Evolutionary conservation across 2,113 vertebrate genomes (phyloP), one percentile per base, ranked within the genome.

Genomic region (Australoheros scitulus): DNA sequence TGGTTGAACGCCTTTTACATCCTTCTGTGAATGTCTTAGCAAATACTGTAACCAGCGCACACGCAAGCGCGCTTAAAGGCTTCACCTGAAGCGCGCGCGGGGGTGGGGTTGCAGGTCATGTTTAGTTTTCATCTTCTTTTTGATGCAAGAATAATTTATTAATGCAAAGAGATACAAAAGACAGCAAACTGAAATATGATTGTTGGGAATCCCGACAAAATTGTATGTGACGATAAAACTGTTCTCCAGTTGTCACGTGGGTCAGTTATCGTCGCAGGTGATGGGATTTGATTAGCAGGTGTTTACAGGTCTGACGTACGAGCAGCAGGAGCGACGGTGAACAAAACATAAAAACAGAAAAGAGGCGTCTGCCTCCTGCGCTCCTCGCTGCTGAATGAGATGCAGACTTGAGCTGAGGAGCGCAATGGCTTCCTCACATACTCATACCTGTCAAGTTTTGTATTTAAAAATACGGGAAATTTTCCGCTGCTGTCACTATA

Each of bases 161-260:
- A 43, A 15, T 20, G 43, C 43, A 70, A 32, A 70, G 43, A 70
- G 24, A 13, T 17, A 47, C n/a, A 77, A 65, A 3, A 34, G 32
- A 43, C 11, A 22, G 22, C 4, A 43, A 68, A 59, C n/a, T 83
- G 22, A 64, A 57, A 60, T 15, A 8, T 61, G 24, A 72, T 64
- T 85, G 2, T 34, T 85, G 80, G 79, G 76, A 89, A 83, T 59
- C 10, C 1, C 26, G 26, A 17, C 3, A 15, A 72, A 83, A 79
- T 6, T 14, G 5, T 70, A 20, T 83, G 61, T 81, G 14, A 3
- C 56, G 74, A 84, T 82, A 80, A 82, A 89, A 56, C 20, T 4
- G 36, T 34, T 20, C 32, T 52, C 29, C 41, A n/a, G 26, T 14
- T 34, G 26, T 58, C 20, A 55, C 29, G 3, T 55, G 29, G 3